Base-by-base conservation (phyloP, 2,113 vertebrate species). In the Anoplopoma fimbria region DNA sequence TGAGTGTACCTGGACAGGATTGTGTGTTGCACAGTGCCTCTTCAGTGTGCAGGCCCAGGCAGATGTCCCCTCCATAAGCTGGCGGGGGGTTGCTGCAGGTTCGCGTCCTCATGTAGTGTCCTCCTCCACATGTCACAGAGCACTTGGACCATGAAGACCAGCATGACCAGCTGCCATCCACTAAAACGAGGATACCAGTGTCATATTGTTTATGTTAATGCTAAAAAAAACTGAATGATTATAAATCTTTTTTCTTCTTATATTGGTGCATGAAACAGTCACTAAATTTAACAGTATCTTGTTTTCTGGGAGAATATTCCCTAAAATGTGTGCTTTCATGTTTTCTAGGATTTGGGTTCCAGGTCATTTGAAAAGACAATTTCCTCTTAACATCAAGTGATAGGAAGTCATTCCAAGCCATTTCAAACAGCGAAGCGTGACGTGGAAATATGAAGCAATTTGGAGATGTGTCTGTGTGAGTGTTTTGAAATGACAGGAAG, bases 141-240 rank as follows among this genome's bases (percentile, higher is more conserved):
- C 98, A 99, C 88, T 97, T 97, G 1, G 98, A 98, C 98, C 98
- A 99, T 2, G 97, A 93, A 0, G 98, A 97, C 98, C 98, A 99
- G 89, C 98, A 99, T 0, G 98, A 99, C 98, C 98, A 99, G 75
- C 96, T 90, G 40, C 98, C 98, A 10, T 99, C 97, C 96, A 99
- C 98, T 99, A 86, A 64, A 91, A 33, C 83, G 19, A 80, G 58
- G 9, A 69, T 3, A 64, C 31, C 19, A 68, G n/a, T 10, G 31
- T 53, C 51, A 58, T 31, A 69, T 45, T 65, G 34, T 75, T 65
- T 15, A 61, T 45, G 47, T 17, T 49, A 25, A 27, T 14, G 2
- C 64, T 45, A 12, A 38, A 33, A n/a, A 53, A 75, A 27, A 21
- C 27, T 2, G n/a, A 15, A 57, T n/a, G 12, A 38, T 67, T 17